A percentile compares a stretch with the other conserved stretches of the same genome.
phyloP scores from a whole-genome alignment of 2,113 vertebrate species.

The Nettapus auritus region DNA sequence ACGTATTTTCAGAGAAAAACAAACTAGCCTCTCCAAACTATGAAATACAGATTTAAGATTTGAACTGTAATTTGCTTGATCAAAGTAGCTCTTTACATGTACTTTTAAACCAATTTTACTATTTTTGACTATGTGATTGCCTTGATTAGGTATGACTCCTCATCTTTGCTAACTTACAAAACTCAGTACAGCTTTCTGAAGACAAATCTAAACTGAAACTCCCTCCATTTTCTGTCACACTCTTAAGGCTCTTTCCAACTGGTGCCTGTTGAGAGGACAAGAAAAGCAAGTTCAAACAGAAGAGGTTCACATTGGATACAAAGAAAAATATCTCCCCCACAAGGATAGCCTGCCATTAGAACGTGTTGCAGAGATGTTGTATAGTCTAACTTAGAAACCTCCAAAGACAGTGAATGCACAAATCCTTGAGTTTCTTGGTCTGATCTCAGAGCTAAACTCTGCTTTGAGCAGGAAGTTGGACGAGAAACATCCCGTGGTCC shows the following conservation, averaged over 20 bases:
- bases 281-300: neutral
- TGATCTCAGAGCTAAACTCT: neutral
- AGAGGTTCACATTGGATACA: neutral
- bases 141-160: neutral
- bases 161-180: neutral
- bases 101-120: neutral
- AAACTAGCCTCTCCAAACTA: neutral
- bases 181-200: neutral
- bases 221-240: neutral
- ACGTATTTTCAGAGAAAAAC: neutral
- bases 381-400: too few species aligned
- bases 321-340: neutral
- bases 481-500: neutral
- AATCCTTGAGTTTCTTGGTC: neutral
- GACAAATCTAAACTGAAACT: neutral
- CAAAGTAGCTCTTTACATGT: neutral
- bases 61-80: neutral
- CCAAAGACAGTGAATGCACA: too few species aligned
- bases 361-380: neutral
- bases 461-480: neutral
- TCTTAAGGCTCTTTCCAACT: neutral
- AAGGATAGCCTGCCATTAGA: neutral
- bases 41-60: neutral
- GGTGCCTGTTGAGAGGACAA: neutral
- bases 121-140: neutral